Conservation (phyloP, 2,888 invertebrate genomes). For the Erebia epiphron region DNA sequence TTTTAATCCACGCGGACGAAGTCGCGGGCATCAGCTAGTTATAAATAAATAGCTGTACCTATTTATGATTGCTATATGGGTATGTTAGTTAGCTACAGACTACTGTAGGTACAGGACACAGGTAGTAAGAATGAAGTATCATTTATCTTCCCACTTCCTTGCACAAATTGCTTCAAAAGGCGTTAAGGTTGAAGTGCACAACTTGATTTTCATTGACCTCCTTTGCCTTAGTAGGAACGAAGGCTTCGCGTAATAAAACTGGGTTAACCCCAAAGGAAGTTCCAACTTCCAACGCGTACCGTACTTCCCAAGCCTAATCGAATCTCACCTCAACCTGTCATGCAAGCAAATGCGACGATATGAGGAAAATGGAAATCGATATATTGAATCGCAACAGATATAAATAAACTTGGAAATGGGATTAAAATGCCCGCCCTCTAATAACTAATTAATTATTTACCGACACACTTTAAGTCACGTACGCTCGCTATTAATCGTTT, state of each 20-base stretch:
- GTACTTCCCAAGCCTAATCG: background rate
- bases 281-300: background rate
- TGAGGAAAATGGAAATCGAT: conserved; percentile 62
- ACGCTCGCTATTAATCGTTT: conserved; percentile 54
- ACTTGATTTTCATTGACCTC: background rate
- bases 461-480: conserved; percentile 76
- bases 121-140: background rate
- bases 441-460: conserved; percentile 54
- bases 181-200: background rate
- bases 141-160: background rate
- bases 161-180: background rate
- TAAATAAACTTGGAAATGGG: conserved; percentile 49
- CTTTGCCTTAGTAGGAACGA: conserved; percentile 5
- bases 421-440: conserved; percentile 50
- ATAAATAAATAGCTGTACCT: too few relatives aligned
- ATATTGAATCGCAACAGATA: conserved; percentile 56
- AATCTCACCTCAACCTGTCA: background rate
- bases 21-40: too few relatives aligned
- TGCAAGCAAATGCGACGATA: conserved; percentile 29
- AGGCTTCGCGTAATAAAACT: conserved; percentile 4
- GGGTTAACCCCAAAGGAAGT: conserved; percentile 14
- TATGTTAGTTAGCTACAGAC: background rate
- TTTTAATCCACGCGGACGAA: too few relatives aligned
- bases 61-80: too few relatives aligned
- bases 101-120: background rate